Conservation (phyloP, 2,113 vertebrate genomes). For the Eira barbara region DNA sequence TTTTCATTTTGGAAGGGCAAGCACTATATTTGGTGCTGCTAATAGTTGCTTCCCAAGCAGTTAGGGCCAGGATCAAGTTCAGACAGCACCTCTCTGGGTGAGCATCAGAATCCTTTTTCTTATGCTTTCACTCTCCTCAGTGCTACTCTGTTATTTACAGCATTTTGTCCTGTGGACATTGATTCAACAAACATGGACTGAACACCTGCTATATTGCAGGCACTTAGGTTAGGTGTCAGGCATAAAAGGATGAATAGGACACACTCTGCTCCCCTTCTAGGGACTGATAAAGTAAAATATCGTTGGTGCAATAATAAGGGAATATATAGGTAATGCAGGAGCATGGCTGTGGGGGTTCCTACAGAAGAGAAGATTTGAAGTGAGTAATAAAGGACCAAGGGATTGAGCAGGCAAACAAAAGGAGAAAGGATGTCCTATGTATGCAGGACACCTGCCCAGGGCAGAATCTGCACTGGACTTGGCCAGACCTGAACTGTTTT, state of each 20-base stretch:
- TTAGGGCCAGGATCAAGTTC: slow-evolving; percentile 35
- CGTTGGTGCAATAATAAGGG: background rate
- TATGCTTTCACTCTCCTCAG: background rate
- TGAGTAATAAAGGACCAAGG: background rate
- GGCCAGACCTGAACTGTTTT: background rate
- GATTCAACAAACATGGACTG: background rate
- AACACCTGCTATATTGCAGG: background rate
- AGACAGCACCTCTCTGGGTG: background rate
- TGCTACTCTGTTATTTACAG: background rate
- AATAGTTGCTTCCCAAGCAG: slow-evolving; percentile 22
- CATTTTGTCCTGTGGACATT: background rate
- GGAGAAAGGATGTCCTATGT: background rate
- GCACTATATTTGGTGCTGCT: slow-evolving; percentile 47
- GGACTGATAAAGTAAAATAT: background rate
- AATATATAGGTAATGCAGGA: background rate
- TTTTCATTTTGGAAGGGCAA: slow-evolving; percentile 37
- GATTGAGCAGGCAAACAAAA: background rate
- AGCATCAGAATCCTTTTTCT: background rate
- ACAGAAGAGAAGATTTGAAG: background rate
- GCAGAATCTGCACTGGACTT: background rate
- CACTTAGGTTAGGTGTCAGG: background rate
- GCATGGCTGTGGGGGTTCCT: background rate
- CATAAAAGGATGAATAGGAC: background rate
- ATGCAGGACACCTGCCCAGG: background rate
- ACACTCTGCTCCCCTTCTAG: background rate